Conservation (phyloP, 1,140 invertebrate genomes). For the Chionoecetes opilio region DNA sequence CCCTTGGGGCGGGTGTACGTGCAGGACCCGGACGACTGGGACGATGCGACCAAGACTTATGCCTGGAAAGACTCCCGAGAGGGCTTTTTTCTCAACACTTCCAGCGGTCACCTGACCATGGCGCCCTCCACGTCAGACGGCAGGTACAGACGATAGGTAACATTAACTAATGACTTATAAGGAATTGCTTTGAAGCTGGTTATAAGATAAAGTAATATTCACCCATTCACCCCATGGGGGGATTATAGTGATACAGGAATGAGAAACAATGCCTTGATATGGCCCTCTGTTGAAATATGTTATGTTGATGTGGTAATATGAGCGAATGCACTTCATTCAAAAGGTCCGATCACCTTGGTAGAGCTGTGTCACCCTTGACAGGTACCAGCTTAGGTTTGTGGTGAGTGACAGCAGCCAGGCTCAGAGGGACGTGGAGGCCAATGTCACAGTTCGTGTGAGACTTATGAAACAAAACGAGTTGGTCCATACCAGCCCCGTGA, state of each 20-base stretch:
- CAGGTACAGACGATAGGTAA: neutral
- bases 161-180: no score
- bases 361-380: neutral
- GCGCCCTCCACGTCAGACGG: slow-evolving; percentile 44
- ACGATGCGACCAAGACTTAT: slow-evolving; percentile 48
- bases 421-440: slow-evolving; percentile 46
- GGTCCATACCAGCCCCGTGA: no score
- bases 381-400: slow-evolving; percentile 39
- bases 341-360: no score
- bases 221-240: no score
- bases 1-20: slow-evolving; percentile 60
- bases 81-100: slow-evolving; percentile 39
- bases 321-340: no score
- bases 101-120: slow-evolving; percentile 63
- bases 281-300: no score
- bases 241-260: no score
- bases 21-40: slow-evolving; percentile 68
- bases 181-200: no score
- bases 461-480: neutral
- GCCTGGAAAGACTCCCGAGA: slow-evolving; percentile 18
- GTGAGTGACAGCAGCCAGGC: slow-evolving; percentile 55
- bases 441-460: slow-evolving; percentile 34
- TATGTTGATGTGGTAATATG: no score
- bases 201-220: no score
- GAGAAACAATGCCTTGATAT: no score